A percentile compares a stretch with the other conserved stretches of the same genome.
Conservation (phyloP, 2,888 invertebrate genomes). For the Escarpia spicata region DNA sequence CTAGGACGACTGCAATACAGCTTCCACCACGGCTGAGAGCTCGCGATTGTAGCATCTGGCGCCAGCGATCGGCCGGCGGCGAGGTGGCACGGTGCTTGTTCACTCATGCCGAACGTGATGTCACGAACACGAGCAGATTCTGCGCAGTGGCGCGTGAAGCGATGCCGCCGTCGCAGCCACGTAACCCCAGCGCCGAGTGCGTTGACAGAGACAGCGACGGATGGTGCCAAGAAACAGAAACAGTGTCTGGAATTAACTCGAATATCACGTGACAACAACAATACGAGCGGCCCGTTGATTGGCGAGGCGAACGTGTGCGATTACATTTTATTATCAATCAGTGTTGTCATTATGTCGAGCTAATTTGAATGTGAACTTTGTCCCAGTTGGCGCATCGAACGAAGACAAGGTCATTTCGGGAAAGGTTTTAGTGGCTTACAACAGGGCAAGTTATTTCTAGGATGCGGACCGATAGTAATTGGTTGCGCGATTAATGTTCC, state of each 20-base stretch:
- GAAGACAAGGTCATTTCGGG: too few relatives aligned
- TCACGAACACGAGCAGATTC: neutral
- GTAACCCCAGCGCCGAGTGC: neutral
- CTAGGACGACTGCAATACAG: neutral
- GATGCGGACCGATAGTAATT: neutral
- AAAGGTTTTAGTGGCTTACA: too few relatives aligned
- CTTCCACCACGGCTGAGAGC: neutral
- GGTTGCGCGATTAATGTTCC: neutral
- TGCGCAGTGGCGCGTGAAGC: neutral
- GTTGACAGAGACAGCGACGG: neutral
- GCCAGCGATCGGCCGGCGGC: neutral
- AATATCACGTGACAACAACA: too few relatives aligned
- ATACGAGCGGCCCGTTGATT: too few relatives aligned
- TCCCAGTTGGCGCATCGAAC: too few relatives aligned
- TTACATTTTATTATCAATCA: too few relatives aligned
- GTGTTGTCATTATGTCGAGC: too few relatives aligned
- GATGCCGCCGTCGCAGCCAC: neutral
- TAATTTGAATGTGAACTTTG: too few relatives aligned
- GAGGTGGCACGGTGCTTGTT: neutral
- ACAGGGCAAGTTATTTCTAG: too few relatives aligned
- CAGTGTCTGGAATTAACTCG: neutral
- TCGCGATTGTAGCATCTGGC: neutral
- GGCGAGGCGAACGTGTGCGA: too few relatives aligned
- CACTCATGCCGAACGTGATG: neutral
- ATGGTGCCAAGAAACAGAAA: neutral